phyloP scores from a whole-genome alignment of 2,113 vertebrate genomes.

The Numenius arquata region DNA sequence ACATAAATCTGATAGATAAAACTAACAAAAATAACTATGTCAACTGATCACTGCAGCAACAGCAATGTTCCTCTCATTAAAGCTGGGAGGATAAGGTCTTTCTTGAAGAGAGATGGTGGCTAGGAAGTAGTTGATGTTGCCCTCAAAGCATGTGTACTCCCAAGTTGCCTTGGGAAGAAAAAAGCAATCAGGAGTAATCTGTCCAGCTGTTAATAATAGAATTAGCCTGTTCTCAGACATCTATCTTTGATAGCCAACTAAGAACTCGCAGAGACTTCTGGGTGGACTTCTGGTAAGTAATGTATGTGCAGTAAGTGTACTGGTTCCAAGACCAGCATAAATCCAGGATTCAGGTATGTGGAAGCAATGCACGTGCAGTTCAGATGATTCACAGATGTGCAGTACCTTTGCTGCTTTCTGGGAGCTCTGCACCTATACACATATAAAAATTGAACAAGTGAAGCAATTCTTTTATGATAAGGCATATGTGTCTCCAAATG shows the following conservation, averaged over 20 bases:
- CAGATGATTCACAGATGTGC: not conserved
- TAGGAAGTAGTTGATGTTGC: not conserved
- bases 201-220: not conserved
- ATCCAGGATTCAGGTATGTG: not conserved
- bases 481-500: not conserved
- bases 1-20: not conserved
- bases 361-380: not conserved
- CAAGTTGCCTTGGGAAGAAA: not conserved
- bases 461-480: not conserved
- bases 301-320: rapidly evolving
- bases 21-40: not conserved
- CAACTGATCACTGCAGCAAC: not conserved
- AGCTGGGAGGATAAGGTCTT: not conserved
- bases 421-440: not conserved
- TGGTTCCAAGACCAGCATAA: not conserved
- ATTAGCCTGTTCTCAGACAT: not conserved
- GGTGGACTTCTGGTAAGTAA: not conserved
- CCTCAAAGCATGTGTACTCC: not conserved
- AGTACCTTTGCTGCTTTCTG: not conserved
- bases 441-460: not conserved
- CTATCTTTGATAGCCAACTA: not conserved
- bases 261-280: not conserved
- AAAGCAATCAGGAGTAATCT: not conserved
- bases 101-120: not conserved
- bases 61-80: not conserved